Conservation (phyloP, 2,888 invertebrate species). For the Eulithis prunata region DNA sequence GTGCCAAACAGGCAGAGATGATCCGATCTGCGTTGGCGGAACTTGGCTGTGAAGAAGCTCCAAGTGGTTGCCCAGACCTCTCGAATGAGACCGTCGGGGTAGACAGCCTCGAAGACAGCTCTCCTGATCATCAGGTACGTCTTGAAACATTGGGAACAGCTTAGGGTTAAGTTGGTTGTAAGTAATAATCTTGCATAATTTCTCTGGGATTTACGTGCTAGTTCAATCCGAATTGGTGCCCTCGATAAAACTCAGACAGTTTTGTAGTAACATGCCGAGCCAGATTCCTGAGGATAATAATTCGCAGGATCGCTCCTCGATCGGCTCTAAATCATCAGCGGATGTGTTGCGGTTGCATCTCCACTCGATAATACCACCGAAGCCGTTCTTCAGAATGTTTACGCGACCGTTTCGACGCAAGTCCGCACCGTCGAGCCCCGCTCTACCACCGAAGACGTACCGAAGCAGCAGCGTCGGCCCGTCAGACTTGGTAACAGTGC, state of each 20-base stretch:
- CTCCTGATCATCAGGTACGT: constrained; percentile 87
- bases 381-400: constrained; percentile 86
- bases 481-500: constrained; percentile 73
- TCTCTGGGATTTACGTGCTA: constrained; percentile 11
- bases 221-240: constrained; percentile 5
- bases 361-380: constrained; percentile 82
- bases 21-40: constrained; percentile 93
- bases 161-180: constrained; percentile 24
- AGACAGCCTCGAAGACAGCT: constrained; percentile 85
- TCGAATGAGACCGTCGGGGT: constrained; percentile 89
- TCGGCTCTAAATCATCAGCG: constrained; percentile 80
- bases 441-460: constrained; percentile 83
- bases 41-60: constrained; percentile 94
- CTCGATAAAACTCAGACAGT: constrained; percentile 4
- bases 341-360: constrained; percentile 82
- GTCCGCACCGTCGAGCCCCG: constrained; percentile 86
- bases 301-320: constrained; percentile 80
- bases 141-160: not conserved
- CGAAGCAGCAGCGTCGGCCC: constrained; percentile 81
- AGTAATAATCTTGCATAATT: constrained; percentile 15
- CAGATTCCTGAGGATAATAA: constrained; percentile 29
- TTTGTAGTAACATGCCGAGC: constrained; percentile 10
- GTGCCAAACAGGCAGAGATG: constrained; percentile 92
- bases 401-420: constrained; percentile 88
- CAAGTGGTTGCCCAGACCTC: constrained; percentile 93